A percentile compares a stretch with the other conserved stretches of the same genome.
phyloP scores from a whole-genome alignment of 1,140 invertebrate genomes.

The Brachionus manjavacas region DNA sequence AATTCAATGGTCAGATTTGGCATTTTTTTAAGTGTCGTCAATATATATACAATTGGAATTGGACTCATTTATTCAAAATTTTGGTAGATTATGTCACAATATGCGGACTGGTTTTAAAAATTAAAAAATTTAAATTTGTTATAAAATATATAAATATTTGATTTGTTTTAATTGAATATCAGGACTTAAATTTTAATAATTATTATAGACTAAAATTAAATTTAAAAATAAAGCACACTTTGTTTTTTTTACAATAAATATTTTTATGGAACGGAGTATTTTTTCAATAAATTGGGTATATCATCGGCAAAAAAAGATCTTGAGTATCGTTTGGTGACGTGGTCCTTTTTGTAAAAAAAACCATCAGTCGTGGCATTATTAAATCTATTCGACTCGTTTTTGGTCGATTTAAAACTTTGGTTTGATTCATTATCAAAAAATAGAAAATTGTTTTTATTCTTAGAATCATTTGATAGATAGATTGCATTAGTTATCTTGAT shows the following conservation, averaged over 20 bases:
- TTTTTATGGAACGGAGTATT: slow-evolving; percentile 23
- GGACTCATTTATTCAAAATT: neutral
- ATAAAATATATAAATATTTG: no score
- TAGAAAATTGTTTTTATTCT: neutral
- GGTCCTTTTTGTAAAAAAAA: neutral
- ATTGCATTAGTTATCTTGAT: neutral
- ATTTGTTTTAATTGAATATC: no score
- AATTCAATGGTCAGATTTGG: neutral
- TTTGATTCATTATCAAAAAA: neutral
- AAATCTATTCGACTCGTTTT: neutral
- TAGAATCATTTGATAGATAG: neutral
- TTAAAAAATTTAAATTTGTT: no score
- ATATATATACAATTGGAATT: neutral
- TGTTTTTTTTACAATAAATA: neutral
- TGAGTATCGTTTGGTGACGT: neutral
- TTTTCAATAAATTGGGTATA: slow-evolving; percentile 40
- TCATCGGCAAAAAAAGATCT: slow-evolving; percentile 17
- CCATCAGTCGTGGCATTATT: neutral
- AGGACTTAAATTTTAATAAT: neutral
- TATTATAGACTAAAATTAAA: neutral
- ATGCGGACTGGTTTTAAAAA: no score
- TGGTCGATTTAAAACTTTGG: neutral
- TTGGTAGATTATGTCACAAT: neutral
- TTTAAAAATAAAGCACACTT: neutral
- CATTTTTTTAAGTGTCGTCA: neutral